phyloP scores from a whole-genome alignment of 2,797 vertebrate genomes.

The Squalus acanthias region DNA sequence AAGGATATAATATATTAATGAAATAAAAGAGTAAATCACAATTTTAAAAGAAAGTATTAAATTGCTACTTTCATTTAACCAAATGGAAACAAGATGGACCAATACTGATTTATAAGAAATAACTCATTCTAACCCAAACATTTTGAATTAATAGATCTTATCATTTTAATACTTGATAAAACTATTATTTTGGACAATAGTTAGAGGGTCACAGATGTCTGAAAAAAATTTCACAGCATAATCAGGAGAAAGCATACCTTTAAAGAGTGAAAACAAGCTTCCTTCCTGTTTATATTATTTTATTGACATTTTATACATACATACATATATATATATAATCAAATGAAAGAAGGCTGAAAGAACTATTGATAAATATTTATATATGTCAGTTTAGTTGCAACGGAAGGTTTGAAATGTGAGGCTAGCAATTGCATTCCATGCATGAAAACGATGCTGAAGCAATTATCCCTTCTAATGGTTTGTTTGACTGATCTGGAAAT shows the following conservation, averaged over 20 bases:
- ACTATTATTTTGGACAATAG: neutral
- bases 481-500: constrained; percentile 16
- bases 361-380: constrained; percentile 4
- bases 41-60: neutral
- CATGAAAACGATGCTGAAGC: neutral
- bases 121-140: neutral
- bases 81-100: neutral
- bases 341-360: neutral
- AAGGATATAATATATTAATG: neutral
- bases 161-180: neutral
- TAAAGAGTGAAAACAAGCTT: neutral
- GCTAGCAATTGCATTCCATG: neutral
- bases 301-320: neutral
- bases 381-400: constrained; percentile 13
- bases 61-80: neutral
- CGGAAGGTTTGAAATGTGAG: constrained; percentile 15
- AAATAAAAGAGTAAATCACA: neutral
- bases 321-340: neutral
- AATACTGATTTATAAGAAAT: neutral
- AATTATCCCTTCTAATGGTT: constrained; percentile 24
- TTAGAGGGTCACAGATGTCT: neutral
- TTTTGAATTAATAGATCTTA: neutral
- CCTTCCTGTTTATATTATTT: neutral
- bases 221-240: neutral
- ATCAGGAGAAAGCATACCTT: neutral